Evolutionary conservation across 2,113 vertebrate species (phyloP).

Genomic region (Myotis yumanensis): DNA sequence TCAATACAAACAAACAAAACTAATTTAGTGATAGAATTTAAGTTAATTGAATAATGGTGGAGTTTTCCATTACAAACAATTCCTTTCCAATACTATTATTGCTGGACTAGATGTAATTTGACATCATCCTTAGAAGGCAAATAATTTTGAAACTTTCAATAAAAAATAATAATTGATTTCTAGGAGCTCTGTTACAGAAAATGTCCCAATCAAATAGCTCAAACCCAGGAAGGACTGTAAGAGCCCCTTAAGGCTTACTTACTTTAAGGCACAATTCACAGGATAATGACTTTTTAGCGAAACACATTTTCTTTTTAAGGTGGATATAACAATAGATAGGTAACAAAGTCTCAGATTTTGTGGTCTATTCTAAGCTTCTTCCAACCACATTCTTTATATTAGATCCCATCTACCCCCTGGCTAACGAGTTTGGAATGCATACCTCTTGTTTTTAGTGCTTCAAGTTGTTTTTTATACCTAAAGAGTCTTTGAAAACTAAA

Average conservation of each 20-base stretch:
- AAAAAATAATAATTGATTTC: conserved; percentile 25
- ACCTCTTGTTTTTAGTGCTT: not conserved
- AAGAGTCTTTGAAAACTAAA: not conserved
- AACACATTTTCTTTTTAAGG: not conserved
- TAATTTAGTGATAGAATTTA: conserved; percentile 36
- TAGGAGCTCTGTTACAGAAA: not conserved
- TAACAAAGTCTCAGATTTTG: not conserved
- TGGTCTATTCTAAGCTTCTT: not conserved
- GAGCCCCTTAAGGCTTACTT: not conserved
- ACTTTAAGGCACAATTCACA: not conserved
- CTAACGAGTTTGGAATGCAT: not conserved
- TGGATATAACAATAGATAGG: not conserved
- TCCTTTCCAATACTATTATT: not conserved
- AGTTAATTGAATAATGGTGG: conserved; percentile 3
- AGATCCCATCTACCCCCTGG: not conserved
- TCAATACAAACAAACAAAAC: not conserved
- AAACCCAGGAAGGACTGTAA: not conserved
- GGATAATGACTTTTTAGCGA: not conserved
- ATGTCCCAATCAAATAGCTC: not conserved
- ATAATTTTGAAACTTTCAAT: not conserved
- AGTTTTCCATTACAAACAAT: not conserved
- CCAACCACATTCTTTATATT: not conserved
- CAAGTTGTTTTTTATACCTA: conserved; percentile 28
- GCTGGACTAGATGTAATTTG: not conserved
- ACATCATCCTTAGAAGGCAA: conserved; percentile 10